A percentile compares a stretch with the other conserved stretches of the same genome.
Evolutionary conservation across 2,888 invertebrate genomes (phyloP).

Genomic region (Ichneumoninae sp.): DNA sequence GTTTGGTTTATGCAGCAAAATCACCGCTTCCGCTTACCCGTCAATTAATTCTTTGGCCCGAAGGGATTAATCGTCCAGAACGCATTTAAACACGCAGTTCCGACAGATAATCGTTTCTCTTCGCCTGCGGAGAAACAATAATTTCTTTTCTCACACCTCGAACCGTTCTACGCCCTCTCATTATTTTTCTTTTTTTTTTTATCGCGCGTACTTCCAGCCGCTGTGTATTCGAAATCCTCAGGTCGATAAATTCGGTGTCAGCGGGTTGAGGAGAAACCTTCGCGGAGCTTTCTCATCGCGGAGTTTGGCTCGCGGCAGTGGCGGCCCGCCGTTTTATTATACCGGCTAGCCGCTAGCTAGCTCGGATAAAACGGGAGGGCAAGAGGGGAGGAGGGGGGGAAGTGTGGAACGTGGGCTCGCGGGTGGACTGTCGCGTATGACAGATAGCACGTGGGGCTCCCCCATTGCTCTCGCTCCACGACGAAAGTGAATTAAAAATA

Average conservation of each 20-base stretch:
- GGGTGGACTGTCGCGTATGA: conserved; percentile 58
- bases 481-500: conserved; percentile 65
- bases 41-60: too few relatives aligned
- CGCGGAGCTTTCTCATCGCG: conserved; percentile 48
- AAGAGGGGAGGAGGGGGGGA: background rate
- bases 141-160: background rate
- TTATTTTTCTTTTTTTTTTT: background rate
- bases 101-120: background rate
- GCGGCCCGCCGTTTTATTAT: conserved; percentile 41
- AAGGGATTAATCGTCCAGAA: too few relatives aligned
- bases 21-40: background rate
- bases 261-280: conserved; percentile 26
- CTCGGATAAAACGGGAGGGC: background rate
- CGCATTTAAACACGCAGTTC: too few relatives aligned
- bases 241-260: conserved; percentile 49
- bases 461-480: conserved; percentile 39
- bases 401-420: conserved; percentile 12
- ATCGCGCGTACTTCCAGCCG: background rate
- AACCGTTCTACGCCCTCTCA: background rate
- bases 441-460: conserved; percentile 52
- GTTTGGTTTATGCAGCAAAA: background rate
- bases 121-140: background rate
- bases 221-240: conserved; percentile 28
- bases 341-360: background rate
- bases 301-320: conserved; percentile 50